phyloP scores from a whole-genome alignment of 2,797 vertebrate genomes.

The Pipistrellus pygmaeus region DNA sequence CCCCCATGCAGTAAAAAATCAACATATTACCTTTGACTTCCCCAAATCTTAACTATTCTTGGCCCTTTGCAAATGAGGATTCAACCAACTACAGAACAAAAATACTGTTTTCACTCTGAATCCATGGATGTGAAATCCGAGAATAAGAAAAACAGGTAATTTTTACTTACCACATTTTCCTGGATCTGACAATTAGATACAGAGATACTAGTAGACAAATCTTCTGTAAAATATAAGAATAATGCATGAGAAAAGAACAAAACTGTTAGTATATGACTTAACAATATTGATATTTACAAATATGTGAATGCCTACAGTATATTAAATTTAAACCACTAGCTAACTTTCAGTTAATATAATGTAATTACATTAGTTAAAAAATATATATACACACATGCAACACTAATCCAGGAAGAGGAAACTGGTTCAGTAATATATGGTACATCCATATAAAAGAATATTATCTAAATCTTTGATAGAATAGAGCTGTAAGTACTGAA shows the following conservation, averaged over 20 bases:
- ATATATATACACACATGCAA: background rate
- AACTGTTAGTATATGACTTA: constrained; percentile 49
- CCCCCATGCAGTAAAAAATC: background rate
- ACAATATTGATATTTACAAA: constrained; percentile 53
- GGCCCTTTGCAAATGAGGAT: background rate
- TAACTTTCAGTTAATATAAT: constrained; percentile 20
- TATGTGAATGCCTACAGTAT: background rate
- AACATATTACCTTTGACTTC: background rate
- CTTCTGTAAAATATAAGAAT: constrained; percentile 90
- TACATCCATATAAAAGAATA: too few relatives aligned
- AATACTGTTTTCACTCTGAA: background rate
- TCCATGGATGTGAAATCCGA: background rate
- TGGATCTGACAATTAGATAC: constrained; percentile 98
- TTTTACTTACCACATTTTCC: constrained; percentile 97
- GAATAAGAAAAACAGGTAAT: background rate
- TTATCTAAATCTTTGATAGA: constrained; percentile 8
- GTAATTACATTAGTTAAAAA: constrained; percentile 18
- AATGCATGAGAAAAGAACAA: constrained; percentile 69
- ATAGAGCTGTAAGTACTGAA: background rate
- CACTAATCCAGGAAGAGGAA: constrained; percentile 35
- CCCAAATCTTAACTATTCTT: background rate
- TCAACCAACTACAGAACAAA: background rate
- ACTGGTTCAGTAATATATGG: too few relatives aligned
- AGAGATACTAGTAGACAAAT: constrained; percentile 97
- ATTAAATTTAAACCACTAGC: constrained; percentile 42